phyloP scores from a whole-genome alignment of 1,140 invertebrate genomes.

The Oedothorax gibbosus region DNA sequence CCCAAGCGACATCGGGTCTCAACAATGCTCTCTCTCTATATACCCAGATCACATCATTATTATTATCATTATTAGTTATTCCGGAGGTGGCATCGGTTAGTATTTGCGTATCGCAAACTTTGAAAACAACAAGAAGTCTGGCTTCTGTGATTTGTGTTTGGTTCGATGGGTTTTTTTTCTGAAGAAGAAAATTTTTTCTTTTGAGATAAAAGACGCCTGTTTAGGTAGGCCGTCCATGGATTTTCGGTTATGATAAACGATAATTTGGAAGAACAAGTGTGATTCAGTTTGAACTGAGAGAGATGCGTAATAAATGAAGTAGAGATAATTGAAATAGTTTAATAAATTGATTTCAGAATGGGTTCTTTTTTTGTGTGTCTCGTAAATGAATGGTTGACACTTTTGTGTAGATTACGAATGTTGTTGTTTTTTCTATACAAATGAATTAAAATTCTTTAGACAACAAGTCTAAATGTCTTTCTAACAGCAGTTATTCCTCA shows the following conservation, averaged over 20 bases:
- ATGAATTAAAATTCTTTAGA: too few species aligned
- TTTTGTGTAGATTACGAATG: background rate
- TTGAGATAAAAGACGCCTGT: slow-evolving; percentile 17
- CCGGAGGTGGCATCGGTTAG: background rate
- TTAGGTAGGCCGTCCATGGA: slow-evolving; percentile 12
- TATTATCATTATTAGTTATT: slow-evolving; percentile 28
- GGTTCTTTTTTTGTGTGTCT: background rate
- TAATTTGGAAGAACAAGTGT: slow-evolving; percentile 10
- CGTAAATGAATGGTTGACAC: background rate
- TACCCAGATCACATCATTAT: slow-evolving; percentile 35
- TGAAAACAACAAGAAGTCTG: background rate
- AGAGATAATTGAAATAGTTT: slow-evolving; percentile 37
- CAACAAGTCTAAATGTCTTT: too few species aligned
- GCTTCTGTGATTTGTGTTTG: background rate
- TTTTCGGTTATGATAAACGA: slow-evolving; percentile 20
- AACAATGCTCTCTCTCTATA: too few species aligned
- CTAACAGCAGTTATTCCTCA: too few species aligned
- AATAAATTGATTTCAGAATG: background rate
- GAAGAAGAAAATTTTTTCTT: background rate
- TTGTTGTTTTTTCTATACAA: too few species aligned
- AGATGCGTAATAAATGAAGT: slow-evolving; percentile 30
- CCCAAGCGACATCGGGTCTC: slow-evolving; percentile 20
- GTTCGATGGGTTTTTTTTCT: background rate
- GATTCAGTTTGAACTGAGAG: background rate
- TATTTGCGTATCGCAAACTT: slow-evolving; percentile 18